Percentiles rank a stretch among this genome's conserved stretches.
These are phyloP conservation scores for Labeo rohita DNA, from an alignment of 2,113 vertebrate genomes.

Conservation along the genomic window DNA sequence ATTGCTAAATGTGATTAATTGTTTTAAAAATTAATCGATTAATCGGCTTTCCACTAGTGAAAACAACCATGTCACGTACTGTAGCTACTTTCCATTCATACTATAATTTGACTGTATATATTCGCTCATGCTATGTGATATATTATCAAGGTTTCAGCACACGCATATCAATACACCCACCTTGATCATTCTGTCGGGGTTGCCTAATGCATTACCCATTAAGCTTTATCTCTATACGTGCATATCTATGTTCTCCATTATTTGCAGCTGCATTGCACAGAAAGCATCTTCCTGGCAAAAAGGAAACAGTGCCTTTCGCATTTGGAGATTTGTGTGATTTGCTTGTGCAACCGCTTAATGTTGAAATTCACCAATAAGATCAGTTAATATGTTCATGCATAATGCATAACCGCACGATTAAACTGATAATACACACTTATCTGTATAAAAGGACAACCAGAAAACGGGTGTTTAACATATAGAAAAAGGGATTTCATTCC, in stretches of 20 bases:
- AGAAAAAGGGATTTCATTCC: background rate
- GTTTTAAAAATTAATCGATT: background rate
- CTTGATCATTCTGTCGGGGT: background rate
- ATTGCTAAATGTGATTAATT: background rate
- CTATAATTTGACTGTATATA: background rate
- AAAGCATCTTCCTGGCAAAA: constrained; percentile 26
- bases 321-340: background rate
- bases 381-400: constrained; percentile 6
- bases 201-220: constrained; percentile 15
- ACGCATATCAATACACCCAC: constrained; percentile 19
- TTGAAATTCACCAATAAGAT: background rate
- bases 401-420: constrained; percentile 1
- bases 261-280: background rate
- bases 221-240: background rate
- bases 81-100: background rate
- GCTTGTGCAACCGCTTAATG: background rate
- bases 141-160: background rate
- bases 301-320: constrained; percentile 17
- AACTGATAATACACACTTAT: background rate
- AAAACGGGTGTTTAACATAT: background rate
- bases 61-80: background rate
- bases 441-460: background rate
- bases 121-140: background rate
- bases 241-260: background rate
- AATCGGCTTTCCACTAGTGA: background rate